These are phyloP conservation scores for Tauraco erythrolophus DNA, from an alignment of 2,113 vertebrate genomes.

Conservation along the genomic window DNA sequence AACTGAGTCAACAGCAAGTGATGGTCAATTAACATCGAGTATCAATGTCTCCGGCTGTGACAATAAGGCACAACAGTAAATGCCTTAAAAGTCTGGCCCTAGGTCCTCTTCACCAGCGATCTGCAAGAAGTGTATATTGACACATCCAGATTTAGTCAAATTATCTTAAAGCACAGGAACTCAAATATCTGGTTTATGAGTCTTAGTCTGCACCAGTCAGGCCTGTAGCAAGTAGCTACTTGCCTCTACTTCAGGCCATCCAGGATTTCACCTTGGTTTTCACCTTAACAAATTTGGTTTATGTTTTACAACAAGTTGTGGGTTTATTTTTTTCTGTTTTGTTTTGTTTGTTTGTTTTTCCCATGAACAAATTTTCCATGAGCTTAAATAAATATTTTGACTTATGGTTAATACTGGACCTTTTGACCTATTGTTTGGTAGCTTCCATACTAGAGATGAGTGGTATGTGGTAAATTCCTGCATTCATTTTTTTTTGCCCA, in stretches of 20 bases:
- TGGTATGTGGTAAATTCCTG: background rate
- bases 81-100: background rate
- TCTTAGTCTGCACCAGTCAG: background rate
- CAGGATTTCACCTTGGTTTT: background rate
- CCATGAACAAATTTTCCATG: background rate
- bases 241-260: background rate
- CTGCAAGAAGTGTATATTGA: background rate
- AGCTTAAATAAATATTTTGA: background rate
- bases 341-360: background rate
- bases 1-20: rapidly evolving
- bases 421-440: background rate
- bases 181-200: background rate
- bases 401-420: background rate
- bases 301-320: background rate
- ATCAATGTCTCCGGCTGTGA: background rate
- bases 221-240: background rate
- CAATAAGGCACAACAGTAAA: background rate
- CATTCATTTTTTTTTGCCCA: background rate
- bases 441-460: background rate
- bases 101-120: background rate
- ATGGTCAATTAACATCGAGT: background rate
- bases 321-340: background rate
- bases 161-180: background rate
- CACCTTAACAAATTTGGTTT: background rate
- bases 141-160: background rate